A percentile compares a stretch with the other conserved stretches of the same genome.
Evolutionary conservation across 2,113 vertebrate genomes (phyloP).

Genomic region (Rana temporaria): DNA sequence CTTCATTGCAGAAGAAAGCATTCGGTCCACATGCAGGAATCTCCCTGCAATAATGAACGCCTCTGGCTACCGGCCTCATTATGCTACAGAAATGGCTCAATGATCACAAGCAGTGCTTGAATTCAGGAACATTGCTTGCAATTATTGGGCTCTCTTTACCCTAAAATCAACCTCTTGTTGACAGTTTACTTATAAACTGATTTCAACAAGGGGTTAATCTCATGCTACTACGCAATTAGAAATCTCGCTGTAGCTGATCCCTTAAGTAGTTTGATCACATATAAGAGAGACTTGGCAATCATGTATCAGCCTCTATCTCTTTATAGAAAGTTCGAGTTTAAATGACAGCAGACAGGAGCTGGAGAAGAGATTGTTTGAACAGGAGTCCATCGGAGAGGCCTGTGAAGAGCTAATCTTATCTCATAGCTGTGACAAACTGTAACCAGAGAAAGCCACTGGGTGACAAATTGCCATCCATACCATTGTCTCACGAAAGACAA

Average conservation of each 20-base stretch:
- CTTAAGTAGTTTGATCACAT: not conserved
- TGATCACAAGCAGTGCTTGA: too few relatives aligned
- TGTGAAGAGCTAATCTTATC: constrained; percentile 30
- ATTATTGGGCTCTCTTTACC: too few relatives aligned
- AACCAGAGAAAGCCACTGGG: constrained; percentile 30
- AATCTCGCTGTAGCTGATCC: not conserved
- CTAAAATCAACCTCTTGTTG: too few relatives aligned
- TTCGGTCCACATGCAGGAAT: too few relatives aligned
- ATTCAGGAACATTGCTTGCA: too few relatives aligned
- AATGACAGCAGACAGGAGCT: not conserved
- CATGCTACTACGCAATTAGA: too few relatives aligned
- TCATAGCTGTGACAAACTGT: constrained; percentile 5
- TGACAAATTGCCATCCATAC: constrained; percentile 33
- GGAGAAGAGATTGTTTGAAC: constrained; percentile 25
- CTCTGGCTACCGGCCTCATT: too few relatives aligned
- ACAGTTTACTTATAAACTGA: too few relatives aligned
- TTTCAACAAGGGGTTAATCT: too few relatives aligned
- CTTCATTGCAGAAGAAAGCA: too few relatives aligned
- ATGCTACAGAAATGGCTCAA: too few relatives aligned
- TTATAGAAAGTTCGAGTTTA: constrained; percentile 7
- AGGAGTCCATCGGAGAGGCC: constrained; percentile 16
- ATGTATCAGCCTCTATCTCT: not conserved
- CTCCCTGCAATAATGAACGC: too few relatives aligned
- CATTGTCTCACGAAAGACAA: constrained; percentile 30
- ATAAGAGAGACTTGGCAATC: not conserved